A percentile compares a stretch with the other conserved stretches of the same genome.
These are phyloP conservation scores for Rhabditophanes sp. DNA, from an alignment of 2,888 invertebrate species.

Conservation along the genomic window DNA sequence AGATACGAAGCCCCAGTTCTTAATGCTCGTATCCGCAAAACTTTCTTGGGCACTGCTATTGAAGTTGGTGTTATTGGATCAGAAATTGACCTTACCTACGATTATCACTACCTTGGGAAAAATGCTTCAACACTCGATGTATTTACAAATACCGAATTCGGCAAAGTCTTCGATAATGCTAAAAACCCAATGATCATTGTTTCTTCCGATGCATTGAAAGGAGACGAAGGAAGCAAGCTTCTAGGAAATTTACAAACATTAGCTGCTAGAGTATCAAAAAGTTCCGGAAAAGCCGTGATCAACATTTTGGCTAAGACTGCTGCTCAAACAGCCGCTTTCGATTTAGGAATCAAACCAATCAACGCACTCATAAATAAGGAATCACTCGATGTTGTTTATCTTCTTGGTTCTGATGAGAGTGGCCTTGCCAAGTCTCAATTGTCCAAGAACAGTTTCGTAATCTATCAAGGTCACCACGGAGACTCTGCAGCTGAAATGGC, in stretches of 20 bases:
- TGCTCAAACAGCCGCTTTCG: slow-evolving; percentile 71
- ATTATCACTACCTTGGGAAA: slow-evolving; percentile 73
- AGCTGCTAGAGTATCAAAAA: slow-evolving; percentile 6
- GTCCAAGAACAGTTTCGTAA: slow-evolving; percentile 64
- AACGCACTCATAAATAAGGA: slow-evolving; percentile 21
- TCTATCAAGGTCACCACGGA: slow-evolving; percentile 79
- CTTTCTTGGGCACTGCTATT: slow-evolving; percentile 80
- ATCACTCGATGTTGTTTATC: slow-evolving; percentile 58
- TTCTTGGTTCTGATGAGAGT: slow-evolving; percentile 83
- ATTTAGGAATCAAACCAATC: slow-evolving; percentile 61
- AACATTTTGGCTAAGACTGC: slow-evolving; percentile 85
- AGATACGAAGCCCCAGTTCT: slow-evolving; percentile 88
- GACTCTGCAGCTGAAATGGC: slow-evolving; percentile 80
- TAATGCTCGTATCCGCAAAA: slow-evolving; percentile 83
- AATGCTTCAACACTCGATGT: slow-evolving; percentile 60
- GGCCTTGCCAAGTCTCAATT: slow-evolving; percentile 61
- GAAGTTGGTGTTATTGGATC: slow-evolving; percentile 71
- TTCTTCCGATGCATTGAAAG: slow-evolving; percentile 66
- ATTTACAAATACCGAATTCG: slow-evolving; percentile 54
- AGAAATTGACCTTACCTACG: slow-evolving; percentile 75
- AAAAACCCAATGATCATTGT: slow-evolving; percentile 76
- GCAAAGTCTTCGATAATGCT: slow-evolving; percentile 50
- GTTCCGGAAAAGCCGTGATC: slow-evolving; percentile 49
- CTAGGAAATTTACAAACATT: slow-evolving; percentile 28
- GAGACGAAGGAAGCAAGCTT: slow-evolving; percentile 60